These are phyloP conservation scores for Odocoileus virginianus DNA, from an alignment of 2,113 vertebrate species.

Conservation along the genomic window DNA sequence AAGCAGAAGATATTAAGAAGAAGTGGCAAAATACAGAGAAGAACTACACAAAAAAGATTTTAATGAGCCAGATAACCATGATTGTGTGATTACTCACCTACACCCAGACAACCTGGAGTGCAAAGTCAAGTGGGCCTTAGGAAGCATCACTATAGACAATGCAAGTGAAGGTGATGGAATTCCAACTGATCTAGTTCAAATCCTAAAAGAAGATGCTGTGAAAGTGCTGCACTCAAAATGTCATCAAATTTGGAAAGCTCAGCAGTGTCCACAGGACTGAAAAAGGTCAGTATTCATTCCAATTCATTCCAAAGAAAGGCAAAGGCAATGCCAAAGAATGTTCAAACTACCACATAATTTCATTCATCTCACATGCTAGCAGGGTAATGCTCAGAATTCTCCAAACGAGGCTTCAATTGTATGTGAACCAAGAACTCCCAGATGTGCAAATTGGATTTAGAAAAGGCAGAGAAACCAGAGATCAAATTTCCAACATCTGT, in stretches of 20 bases:
- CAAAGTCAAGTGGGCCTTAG: not conserved
- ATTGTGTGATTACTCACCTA: not conserved
- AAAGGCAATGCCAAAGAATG: not conserved
- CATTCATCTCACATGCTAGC: not conserved
- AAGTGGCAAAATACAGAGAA: not conserved
- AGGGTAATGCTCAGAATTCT: not conserved
- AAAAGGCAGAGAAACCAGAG: not conserved
- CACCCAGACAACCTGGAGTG: not conserved
- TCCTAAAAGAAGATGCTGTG: not conserved
- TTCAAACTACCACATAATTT: not conserved
- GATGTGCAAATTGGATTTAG: not conserved
- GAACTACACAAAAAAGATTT: not conserved
- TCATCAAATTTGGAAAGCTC: not conserved
- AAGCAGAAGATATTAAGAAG: not conserved
- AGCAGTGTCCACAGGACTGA: not conserved
- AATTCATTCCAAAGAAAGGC: not conserved
- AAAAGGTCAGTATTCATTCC: not conserved
- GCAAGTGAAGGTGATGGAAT: not conserved
- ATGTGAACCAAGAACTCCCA: not conserved
- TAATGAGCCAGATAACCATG: not conserved
- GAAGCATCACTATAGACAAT: not conserved
- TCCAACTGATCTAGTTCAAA: not conserved
- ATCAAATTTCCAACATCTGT: not conserved
- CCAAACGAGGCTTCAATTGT: not conserved
- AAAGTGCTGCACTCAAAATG: not conserved